Percentiles rank a stretch among this genome's conserved stretches.
Conservation (phyloP, 2,797 vertebrate genomes). For the Halcyon chelicuti region DNA sequence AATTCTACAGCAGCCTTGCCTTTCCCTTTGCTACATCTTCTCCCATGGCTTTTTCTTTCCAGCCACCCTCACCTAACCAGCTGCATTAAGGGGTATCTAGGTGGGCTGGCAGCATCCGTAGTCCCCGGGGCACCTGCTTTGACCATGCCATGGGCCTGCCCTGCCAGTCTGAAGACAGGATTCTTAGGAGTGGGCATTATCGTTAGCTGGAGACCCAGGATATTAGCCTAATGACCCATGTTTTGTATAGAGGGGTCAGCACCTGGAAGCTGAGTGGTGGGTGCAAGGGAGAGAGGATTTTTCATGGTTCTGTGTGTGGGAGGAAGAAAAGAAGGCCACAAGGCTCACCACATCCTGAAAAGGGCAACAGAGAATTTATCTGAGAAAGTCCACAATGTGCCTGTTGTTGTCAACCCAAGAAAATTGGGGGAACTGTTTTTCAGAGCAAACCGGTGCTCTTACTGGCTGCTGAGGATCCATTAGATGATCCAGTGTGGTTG, state of each 20-base stretch:
- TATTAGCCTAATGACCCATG: background rate
- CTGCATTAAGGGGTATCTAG: rapidly evolving
- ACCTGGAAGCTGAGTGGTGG: background rate
- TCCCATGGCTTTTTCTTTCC: background rate
- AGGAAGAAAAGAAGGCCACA: background rate
- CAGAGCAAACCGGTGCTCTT: background rate
- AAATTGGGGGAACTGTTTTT: background rate
- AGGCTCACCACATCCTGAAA: background rate
- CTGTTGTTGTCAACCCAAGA: background rate
- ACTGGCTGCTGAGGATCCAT: background rate
- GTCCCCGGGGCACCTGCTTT: rapidly evolving
- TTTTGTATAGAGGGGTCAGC: background rate
- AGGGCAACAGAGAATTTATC: background rate
- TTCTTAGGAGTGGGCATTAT: background rate
- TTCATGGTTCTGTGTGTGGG: background rate
- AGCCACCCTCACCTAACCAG: background rate
- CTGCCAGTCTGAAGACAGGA: background rate
- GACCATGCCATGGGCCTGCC: background rate
- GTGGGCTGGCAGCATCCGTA: background rate
- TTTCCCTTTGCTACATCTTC: background rate
- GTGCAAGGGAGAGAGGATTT: background rate
- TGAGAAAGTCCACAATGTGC: background rate
- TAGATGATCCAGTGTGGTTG: background rate
- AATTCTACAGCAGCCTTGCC: background rate
- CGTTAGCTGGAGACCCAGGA: background rate